phyloP scores from a whole-genome alignment of 2,797 vertebrate species.

The Champsocephalus esox region DNA sequence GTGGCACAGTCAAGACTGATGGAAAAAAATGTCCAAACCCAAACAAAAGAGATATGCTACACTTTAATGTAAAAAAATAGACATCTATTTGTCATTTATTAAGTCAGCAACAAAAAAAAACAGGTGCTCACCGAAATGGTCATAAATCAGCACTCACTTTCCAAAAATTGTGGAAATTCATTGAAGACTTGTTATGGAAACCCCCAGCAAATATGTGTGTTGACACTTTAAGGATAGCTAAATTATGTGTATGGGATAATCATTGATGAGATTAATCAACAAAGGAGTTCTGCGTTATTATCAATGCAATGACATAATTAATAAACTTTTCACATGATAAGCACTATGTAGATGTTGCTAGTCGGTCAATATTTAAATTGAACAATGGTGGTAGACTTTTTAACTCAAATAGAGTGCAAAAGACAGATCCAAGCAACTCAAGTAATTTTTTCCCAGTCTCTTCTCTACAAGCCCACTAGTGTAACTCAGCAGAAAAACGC shows the following conservation, averaged over 20 bases:
- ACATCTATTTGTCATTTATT: neutral
- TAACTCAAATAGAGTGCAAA: neutral
- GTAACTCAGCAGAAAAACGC: neutral
- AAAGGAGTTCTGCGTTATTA: neutral
- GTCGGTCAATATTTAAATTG: too few species aligned
- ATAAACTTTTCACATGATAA: neutral
- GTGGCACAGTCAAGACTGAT: neutral
- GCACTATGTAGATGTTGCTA: neutral
- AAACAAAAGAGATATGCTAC: neutral
- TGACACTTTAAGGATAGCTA: neutral
- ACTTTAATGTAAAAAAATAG: neutral
- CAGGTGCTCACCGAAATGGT: slow-evolving; percentile 4
- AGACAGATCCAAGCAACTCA: neutral
- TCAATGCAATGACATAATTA: neutral
- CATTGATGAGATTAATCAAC: neutral
- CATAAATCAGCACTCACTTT: slow-evolving; percentile 5
- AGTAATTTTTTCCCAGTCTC: neutral
- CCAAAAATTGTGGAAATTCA: neutral
- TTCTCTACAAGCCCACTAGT: neutral
- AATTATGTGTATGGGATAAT: too few species aligned
- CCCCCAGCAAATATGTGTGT: neutral
- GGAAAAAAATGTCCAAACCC: neutral
- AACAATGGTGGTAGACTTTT: too few species aligned
- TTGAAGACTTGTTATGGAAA: neutral
- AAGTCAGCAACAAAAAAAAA: neutral